Base-by-base conservation (phyloP, 92 coral and sea anemone genomes). In the Phenganax marumi region DNA sequence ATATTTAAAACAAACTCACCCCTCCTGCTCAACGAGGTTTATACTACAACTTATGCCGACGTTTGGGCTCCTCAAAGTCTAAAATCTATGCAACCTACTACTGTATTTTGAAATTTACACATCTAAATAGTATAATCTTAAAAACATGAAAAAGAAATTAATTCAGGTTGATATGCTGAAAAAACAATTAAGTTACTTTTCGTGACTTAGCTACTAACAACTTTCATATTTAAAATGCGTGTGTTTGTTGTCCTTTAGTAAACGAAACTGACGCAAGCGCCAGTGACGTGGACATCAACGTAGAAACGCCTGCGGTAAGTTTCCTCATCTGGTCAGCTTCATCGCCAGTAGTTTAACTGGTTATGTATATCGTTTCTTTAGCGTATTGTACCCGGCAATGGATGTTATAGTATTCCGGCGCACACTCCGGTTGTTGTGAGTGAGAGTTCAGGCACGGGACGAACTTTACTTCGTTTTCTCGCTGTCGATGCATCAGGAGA, bases 401-500 rank as follows among this genome's bases (percentile, higher is more conserved):
- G 98, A 2, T 94, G 92, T 80, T 94, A 84, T 81, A 89, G 92
- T 23, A 89, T 94, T 53, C 97, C 98, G 3, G 91, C 88, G 24
- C 97, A 94, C 88, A 92, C 98, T 2, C 98, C 98, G 1, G 87
- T 94, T 7, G 90, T 92, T 64, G 88, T 94, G 70, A 89, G 91
- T 50, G 98, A 94, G 69, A 89, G 97, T 76, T 89, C 91, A 61
- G 98, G 98, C 8, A 92, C 97, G 43, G 98, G 97, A 6, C 69
- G 93, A 25, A 92, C 98, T 6, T 80, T 94, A 76, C 93, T 94
- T 49, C 87, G 98, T 81, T 88, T 94, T 68, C 91, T 94, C 23
- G 97, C 90, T 8, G 70, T 89, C 14, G 98, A 94, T 65, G 97
- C 98, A 1, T 92, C 95, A 1, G 98, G 98, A 14, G 97, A 94